These are phyloP conservation scores for Panurus biarmicus DNA, from an alignment of 2,113 vertebrate species.

Conservation along the genomic window DNA sequence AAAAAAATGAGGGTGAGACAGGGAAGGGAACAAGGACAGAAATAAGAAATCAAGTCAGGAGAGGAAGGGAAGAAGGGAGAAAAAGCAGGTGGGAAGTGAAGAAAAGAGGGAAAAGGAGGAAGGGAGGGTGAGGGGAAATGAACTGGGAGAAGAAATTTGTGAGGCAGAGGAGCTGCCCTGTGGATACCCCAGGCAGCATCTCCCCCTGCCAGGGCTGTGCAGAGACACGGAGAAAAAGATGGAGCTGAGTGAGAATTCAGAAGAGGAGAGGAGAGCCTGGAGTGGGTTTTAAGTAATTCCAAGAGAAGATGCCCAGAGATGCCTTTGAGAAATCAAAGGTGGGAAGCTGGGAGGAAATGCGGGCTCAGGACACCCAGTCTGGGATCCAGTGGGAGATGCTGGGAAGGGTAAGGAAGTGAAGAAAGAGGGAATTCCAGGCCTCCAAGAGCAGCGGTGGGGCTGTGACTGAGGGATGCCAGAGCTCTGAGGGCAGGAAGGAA, in stretches of 20 bases:
- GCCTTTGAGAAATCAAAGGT: neutral
- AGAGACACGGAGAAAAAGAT: neutral
- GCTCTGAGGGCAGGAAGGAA: neutral
- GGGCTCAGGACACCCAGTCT: neutral
- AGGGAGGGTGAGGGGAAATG: neutral
- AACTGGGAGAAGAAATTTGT: neutral
- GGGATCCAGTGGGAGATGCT: neutral
- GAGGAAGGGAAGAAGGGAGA: neutral
- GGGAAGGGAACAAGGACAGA: neutral
- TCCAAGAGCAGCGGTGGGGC: neutral
- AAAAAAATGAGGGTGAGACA: neutral
- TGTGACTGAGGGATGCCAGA: neutral
- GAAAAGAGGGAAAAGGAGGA: neutral
- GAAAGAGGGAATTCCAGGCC: neutral
- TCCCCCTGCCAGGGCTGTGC: neutral
- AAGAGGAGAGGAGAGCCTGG: neutral
- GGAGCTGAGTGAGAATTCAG: neutral
- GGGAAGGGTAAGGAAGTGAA: neutral
- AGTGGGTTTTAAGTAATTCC: neutral
- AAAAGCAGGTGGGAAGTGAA: neutral
- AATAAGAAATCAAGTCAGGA: neutral
- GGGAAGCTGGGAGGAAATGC: fast-evolving
- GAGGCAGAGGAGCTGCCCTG: neutral
- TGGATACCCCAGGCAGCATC: neutral
- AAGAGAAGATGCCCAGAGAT: neutral